Conservation (phyloP, 2,888 invertebrate genomes). For the Eilema sororculum region DNA sequence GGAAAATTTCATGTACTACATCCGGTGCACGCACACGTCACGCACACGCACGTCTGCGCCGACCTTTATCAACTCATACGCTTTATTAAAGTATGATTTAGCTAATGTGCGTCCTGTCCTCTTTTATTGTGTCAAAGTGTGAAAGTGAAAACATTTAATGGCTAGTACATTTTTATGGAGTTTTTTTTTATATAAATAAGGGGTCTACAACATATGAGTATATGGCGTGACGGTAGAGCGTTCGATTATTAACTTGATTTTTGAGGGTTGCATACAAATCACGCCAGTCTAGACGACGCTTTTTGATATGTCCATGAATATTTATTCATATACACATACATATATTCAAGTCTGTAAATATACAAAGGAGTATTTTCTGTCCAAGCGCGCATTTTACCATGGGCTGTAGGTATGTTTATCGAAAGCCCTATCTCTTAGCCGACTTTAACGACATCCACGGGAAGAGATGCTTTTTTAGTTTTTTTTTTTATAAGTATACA, state of each 20-base stretch:
- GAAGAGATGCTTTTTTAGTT: neutral
- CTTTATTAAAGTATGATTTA: slow-evolving; percentile 4
- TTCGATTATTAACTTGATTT: neutral
- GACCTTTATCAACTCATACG: slow-evolving; percentile 4
- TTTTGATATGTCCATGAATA: neutral
- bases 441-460: too few species aligned
- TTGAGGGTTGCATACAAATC: neutral
- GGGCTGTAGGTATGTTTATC: too few species aligned
- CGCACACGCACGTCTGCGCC: neutral
- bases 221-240: neutral
- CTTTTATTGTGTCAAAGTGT: slow-evolving; percentile 4
- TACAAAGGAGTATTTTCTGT: too few species aligned
- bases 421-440: too few species aligned
- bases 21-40: slow-evolving; percentile 1
- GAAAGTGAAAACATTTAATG: slow-evolving; percentile 2
- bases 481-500: neutral
- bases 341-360: too few species aligned
- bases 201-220: neutral
- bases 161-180: neutral
- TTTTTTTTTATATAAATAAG: neutral
- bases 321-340: neutral
- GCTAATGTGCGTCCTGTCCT: slow-evolving; percentile 3
- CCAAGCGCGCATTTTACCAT: too few species aligned
- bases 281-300: neutral
- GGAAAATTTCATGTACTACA: neutral